Evolutionary conservation across 2,113 vertebrate genomes (phyloP).

Genomic region (Hemiprocne comata): DNA sequence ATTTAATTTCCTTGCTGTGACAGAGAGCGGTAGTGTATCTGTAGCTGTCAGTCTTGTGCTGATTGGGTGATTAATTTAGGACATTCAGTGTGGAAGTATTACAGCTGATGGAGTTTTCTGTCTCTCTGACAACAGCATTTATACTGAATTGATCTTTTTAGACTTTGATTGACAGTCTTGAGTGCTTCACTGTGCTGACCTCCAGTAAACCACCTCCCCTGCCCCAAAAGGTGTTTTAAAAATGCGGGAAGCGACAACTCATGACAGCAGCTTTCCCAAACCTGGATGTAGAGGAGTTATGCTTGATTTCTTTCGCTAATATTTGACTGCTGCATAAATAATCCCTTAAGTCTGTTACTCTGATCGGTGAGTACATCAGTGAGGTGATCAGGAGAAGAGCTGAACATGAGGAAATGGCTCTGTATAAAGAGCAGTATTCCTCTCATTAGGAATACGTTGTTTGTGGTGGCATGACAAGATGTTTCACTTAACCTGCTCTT

Average conservation of each 20-base stretch:
- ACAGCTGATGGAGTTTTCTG: neutral
- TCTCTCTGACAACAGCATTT: neutral
- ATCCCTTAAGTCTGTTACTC: neutral
- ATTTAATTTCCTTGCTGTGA: neutral
- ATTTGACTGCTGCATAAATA: neutral
- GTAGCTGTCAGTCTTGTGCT: neutral
- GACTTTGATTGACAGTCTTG: neutral
- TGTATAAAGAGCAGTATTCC: neutral
- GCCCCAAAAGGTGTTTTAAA: neutral
- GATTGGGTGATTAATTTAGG: neutral
- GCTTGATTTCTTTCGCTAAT: neutral
- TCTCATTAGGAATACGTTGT: rapidly evolving
- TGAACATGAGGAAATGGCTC: neutral
- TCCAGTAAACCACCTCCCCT: neutral
- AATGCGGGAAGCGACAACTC: neutral
- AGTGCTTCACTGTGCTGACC: neutral
- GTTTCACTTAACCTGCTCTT: neutral
- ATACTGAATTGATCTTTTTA: neutral
- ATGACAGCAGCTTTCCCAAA: neutral
- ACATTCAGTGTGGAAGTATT: neutral
- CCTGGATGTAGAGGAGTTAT: neutral
- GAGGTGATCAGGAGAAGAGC: neutral
- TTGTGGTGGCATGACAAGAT: neutral
- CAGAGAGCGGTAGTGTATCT: neutral
- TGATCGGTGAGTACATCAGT: neutral